Percentiles rank a stretch among this genome's conserved stretches.
These are phyloP conservation scores for Mycteria americana DNA, from an alignment of 2,797 vertebrate genomes.

Conservation along the genomic window DNA sequence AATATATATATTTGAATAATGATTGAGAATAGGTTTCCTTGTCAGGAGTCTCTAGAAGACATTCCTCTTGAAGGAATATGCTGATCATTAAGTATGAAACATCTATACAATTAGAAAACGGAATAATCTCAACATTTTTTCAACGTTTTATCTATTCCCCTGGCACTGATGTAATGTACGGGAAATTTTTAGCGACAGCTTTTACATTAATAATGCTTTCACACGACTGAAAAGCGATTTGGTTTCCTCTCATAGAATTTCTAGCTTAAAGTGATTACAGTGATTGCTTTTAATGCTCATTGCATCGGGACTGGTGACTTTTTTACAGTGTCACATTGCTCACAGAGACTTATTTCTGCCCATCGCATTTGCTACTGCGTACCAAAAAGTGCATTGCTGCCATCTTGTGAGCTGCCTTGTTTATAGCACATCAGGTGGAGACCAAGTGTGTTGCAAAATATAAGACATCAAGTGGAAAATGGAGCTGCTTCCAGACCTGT, in stretches of 20 bases:
- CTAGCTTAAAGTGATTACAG: background rate
- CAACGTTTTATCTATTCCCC: background rate
- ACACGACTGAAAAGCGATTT: background rate
- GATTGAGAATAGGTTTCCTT: background rate
- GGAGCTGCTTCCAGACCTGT: background rate
- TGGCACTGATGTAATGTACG: background rate
- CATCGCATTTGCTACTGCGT: fast-evolving
- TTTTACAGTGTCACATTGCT: fast-evolving
- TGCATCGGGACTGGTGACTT: background rate
- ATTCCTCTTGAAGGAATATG: background rate
- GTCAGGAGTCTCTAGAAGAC: background rate
- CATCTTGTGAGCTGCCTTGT: conserved; percentile 45
- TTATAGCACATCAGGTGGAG: background rate
- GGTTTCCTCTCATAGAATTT: background rate
- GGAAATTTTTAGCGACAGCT: background rate
- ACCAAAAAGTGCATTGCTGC: conserved; percentile 51
- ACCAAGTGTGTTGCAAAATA: background rate
- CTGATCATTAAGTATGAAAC: background rate
- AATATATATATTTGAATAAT: background rate
- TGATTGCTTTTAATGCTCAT: background rate
- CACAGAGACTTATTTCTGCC: background rate
- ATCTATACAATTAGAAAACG: background rate
- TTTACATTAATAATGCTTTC: background rate
- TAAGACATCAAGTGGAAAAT: fast-evolving
- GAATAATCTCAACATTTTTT: background rate